Conservation (phyloP, 1,140 invertebrate genomes). For the Spodoptera frugiperda region DNA sequence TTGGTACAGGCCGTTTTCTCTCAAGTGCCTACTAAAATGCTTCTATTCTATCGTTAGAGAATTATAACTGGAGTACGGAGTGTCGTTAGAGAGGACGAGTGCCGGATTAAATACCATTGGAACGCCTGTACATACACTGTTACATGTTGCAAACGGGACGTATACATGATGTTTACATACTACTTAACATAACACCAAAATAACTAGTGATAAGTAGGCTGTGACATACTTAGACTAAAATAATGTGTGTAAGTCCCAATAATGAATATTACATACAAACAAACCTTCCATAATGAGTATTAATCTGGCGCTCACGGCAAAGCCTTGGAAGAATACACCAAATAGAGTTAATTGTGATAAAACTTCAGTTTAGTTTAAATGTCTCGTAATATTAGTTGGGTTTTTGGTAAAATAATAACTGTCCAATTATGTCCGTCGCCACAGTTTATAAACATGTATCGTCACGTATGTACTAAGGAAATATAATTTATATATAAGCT, state of each 20-base stretch:
- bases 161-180: slow-evolving; percentile 18
- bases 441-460: slow-evolving; percentile 28
- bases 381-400: slow-evolving; percentile 43
- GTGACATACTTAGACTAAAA: slow-evolving; percentile 36
- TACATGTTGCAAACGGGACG: slow-evolving; percentile 11
- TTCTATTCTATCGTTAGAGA: slow-evolving; percentile 60
- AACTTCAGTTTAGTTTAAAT: slow-evolving; percentile 49
- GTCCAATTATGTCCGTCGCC: slow-evolving; percentile 9
- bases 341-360: slow-evolving; percentile 55
- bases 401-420: slow-evolving; percentile 31
- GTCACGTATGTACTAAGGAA: slow-evolving; percentile 7
- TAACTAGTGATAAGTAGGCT: slow-evolving; percentile 43
- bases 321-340: slow-evolving; percentile 59
- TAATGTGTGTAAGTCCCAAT: slow-evolving; percentile 19
- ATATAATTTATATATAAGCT: neutral
- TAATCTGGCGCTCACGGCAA: slow-evolving; percentile 46
- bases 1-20: slow-evolving; percentile 47
- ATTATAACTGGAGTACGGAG: slow-evolving; percentile 47
- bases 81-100: slow-evolving; percentile 45
- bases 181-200: slow-evolving; percentile 40
- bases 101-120: slow-evolving; percentile 38
- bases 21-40: slow-evolving; percentile 63
- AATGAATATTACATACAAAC: slow-evolving; percentile 1
- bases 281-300: neutral
- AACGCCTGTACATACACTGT: neutral